A percentile compares a stretch with the other conserved stretches of the same genome.
These are phyloP conservation scores for Loripinus fragilis DNA, from an alignment of 2,888 invertebrate species.

Conservation along the genomic window DNA sequence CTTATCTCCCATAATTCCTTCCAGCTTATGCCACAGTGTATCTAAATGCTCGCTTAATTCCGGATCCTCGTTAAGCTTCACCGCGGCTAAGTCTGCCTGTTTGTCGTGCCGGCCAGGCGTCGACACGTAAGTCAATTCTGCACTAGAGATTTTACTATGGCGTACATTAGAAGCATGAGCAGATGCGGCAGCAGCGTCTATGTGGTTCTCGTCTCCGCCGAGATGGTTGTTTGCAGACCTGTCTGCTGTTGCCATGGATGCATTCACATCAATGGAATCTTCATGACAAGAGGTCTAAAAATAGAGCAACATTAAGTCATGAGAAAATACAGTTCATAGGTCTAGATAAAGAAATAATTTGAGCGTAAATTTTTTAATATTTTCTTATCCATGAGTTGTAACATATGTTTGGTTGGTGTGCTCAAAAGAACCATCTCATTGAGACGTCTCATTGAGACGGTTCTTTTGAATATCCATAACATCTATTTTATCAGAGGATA, in stretches of 20 bases:
- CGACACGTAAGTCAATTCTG: not conserved
- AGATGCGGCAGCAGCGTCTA: constrained; percentile 12
- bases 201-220: not conserved
- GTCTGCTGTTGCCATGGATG: constrained; percentile 60
- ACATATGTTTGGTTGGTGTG: not conserved
- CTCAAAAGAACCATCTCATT: too few relatives aligned
- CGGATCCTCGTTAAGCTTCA: constrained; percentile 32
- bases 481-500: too few relatives aligned
- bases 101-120: not conserved
- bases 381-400: too few relatives aligned
- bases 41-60: constrained; percentile 52
- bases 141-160: constrained; percentile 16
- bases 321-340: too few relatives aligned
- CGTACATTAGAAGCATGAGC: constrained; percentile 6
- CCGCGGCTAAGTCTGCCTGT: constrained; percentile 1
- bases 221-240: constrained; percentile 53
- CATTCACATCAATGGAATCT: constrained; percentile 50
- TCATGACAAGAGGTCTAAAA: constrained; percentile 76
- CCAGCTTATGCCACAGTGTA: constrained; percentile 70
- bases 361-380: too few relatives aligned
- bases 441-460: not conserved
- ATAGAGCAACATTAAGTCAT: not conserved
- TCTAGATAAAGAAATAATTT: too few relatives aligned
- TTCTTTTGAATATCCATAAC: not conserved
- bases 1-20: constrained; percentile 67